Evolutionary conservation across 2,888 invertebrate genomes (phyloP), one percentile per base, ranked within the genome.

Genomic region (Agrilus biguttatus): DNA sequence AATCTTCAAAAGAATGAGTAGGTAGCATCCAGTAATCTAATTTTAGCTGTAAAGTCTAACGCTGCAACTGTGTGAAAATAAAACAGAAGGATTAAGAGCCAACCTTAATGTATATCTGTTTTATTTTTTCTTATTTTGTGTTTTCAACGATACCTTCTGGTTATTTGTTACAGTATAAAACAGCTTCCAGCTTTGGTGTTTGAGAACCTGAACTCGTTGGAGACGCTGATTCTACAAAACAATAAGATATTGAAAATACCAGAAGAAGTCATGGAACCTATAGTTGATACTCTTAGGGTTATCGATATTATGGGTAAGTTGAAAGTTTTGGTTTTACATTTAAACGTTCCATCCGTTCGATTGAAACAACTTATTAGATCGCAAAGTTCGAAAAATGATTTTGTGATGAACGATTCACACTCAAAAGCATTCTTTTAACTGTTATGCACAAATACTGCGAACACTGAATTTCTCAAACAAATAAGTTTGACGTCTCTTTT

Each of bases 1-100:
- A 89, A 89, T 63, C 69, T 92, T 49, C 89, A 91, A 59, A 90
- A 90, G 65, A 91, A 91, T 63, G 82, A 84, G 90, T 90, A 72
- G 82, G 80, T 69, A 43, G 40, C 6, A 28, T 28, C 7, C 10
- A 8, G 8, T 28, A 10, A 28, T 10, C 5, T 28, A 10, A 10
- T 5, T 41, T 7, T 42, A 14, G 17, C 34, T 17, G 13, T 33
- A n/a, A 1, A 42, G 12, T 14, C 33, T 8, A 41, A 40, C 17
- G 5, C 28, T 36, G n/a, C 13, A 13, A 6, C 34, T 12, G 14
- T 39, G 12, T 10, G 28, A 28, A 28, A 28, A 10, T 28, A 28
- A 10, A 10, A 8, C 4, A 28, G 1, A 28, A 28, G 10, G 28
- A 28, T 28, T 10, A 28, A 10, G 28, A 10, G 2, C 2, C 10